Evolutionary conservation across 2,888 invertebrate species (phyloP), one percentile per base, ranked within the genome.

Genomic region (Synergus umbraculus): DNA sequence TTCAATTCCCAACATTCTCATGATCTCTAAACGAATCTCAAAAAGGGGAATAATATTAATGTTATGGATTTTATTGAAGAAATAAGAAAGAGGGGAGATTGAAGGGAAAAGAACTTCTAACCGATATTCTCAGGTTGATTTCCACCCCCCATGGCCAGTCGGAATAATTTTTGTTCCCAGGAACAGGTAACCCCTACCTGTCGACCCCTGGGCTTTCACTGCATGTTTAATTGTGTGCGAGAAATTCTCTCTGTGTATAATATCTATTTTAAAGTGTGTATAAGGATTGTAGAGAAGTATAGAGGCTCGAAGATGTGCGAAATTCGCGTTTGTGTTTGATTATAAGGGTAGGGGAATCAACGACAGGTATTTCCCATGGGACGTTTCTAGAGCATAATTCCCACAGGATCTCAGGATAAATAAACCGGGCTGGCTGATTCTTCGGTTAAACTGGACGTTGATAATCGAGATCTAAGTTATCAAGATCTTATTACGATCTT

Each of bases 301-400:
- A 54, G n/a, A 73, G 73, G n/a, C n/a, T 73, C 49, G 15, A 41
- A 73, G 54, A 73, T 73, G 88, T 89, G 88, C 87, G 88, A 87
- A 89, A 87, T 88, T 86, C 84, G 85, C 78, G 79, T 84, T 86
- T 86, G n/a, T n/a, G n/a, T 54, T 54, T 54, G 54, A n/a, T 54
- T 54, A 54, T n/a, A n/a, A 29, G 82, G 84, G 83, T 79, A 82
- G 86, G 83, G 77, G 29, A 78, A 79, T 78, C 81, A 83, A 86
- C 86, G 89, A 89, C 89, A 89, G 89, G 89, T 90, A 89, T 88
- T 89, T 90, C 90, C 89, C 90, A 89, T 88, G 90, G 85, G 88
- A 90, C 86, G 85, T 86, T 87, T 85, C 84, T 84, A 86, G 85
- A 83, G 83, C 86, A 81, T 79, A 81, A 89, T 90, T 90, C 90